Conservation (phyloP, 2,113 vertebrate genomes). For the Paradoxurus hermaphroditus region DNA sequence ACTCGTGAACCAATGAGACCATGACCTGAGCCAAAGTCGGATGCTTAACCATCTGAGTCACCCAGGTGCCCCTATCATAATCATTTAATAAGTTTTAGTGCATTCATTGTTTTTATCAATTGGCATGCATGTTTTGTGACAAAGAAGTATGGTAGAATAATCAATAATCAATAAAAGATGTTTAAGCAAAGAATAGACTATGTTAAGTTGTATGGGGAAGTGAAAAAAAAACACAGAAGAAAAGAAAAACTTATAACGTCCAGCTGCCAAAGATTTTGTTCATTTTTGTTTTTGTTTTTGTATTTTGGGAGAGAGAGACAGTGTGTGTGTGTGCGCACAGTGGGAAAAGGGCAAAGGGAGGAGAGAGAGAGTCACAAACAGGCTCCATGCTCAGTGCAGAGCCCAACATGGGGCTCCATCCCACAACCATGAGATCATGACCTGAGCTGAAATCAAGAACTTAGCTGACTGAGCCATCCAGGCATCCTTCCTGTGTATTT, state of each 20-base stretch:
- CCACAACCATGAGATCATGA: neutral
- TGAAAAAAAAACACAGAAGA: neutral
- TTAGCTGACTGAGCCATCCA: neutral
- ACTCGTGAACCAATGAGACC: too few relatives aligned
- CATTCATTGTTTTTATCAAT: neutral
- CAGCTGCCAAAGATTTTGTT: neutral
- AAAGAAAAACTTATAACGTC: neutral
- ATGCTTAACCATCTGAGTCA: too few relatives aligned
- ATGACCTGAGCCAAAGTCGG: too few relatives aligned
- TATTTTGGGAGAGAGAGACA: neutral
- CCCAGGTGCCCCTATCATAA: neutral
- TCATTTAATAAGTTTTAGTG: neutral
- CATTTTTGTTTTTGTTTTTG: neutral
- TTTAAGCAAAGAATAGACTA: neutral
- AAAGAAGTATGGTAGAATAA: neutral
- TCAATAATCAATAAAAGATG: neutral
- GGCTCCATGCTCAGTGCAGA: neutral
- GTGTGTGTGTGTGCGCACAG: too few relatives aligned
- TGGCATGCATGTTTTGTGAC: neutral
- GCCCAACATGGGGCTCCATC: rapidly evolving
- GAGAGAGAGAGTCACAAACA: neutral
- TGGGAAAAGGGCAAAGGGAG: neutral
- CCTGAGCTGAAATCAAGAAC: neutral
- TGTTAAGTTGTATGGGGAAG: neutral
- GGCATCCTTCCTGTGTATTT: neutral